phyloP scores from a whole-genome alignment of 2,797 vertebrate species.

The Gadopsis marmoratus region DNA sequence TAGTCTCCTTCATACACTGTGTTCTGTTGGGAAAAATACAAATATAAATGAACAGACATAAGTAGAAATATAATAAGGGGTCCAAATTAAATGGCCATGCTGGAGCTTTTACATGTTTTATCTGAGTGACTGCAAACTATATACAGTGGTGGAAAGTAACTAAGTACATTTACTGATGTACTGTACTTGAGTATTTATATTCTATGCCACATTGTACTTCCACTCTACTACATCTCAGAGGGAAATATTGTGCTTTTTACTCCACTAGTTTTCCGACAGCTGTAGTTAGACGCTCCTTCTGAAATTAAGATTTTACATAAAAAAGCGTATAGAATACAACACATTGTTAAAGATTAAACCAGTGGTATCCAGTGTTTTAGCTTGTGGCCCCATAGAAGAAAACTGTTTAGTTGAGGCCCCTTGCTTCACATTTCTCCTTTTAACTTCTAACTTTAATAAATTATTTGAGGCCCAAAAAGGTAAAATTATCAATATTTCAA shows the following conservation, averaged over 20 bases:
- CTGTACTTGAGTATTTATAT: background rate
- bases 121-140: background rate
- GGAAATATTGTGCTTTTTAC: background rate
- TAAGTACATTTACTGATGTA: background rate
- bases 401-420: too few relatives aligned
- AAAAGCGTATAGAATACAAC: background rate
- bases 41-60: background rate
- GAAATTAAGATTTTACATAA: background rate
- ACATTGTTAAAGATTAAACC: background rate
- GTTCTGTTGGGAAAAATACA: conserved; percentile 82
- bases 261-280: background rate
- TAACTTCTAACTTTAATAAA: too few relatives aligned
- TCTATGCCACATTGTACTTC: background rate
- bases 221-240: background rate
- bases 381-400: background rate
- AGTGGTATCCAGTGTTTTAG: background rate
- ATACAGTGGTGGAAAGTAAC: background rate
- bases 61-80: background rate
- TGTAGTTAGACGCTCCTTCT: background rate
- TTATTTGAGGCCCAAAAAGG: too few relatives aligned
- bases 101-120: background rate
- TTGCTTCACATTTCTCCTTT: background rate
- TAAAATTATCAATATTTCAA: too few relatives aligned
- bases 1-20: conserved; percentile 92
- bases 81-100: background rate